Base-by-base conservation (phyloP, 2,888 invertebrate genomes). In the Erpobdella octoculata region DNA sequence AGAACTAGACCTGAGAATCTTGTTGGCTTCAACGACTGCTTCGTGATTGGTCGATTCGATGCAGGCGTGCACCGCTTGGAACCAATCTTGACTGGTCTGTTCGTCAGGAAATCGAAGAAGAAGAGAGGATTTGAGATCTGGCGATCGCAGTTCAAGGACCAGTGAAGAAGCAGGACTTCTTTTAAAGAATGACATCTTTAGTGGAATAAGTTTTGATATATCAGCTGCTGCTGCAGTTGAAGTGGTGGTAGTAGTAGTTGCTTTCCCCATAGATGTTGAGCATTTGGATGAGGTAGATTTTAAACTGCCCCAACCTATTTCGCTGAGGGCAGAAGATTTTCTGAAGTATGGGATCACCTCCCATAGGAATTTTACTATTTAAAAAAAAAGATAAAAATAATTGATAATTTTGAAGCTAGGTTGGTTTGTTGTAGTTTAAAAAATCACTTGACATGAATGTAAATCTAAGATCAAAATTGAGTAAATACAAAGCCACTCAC, bases 311-410 rank as follows among this genome's bases (percentile, higher is more conserved):
- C 96, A 97, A 9, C 95, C 95, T 73, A 97, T 91, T 84, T 95
- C 95, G 77, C 93, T 81, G 90, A 97, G 91, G 78, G 95, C 91
- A 78, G 93, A 92, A 36, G 94, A 93, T 84, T 95, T 94, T 71
- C 94, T 89, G 85, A 96, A 95, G 84, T 95, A 95, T 71, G 95
- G 95, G 70, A 95, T 94, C 77, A 97, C 95, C 85, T 97, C 97
- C 65, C 93, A 88, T 73, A 96, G 87, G 84, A 96, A 97, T 86
- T 96, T 96, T 71, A 97, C 97, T 96, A 88, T 58, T 89, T 88
- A 78, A 80, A 74, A 75, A 89, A 78, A 80, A 74, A 73, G 58
- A 33, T 8, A 66, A 12, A 36, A 37, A 6, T 53, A n/a, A n/a
- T n/a, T n/a, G n/a, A n/a, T n/a, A n/a, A n/a, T n/a, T n/a, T n/a